These are phyloP conservation scores for Paramormyrops kingsleyae DNA, from an alignment of 2,113 vertebrate species.

Conservation along the genomic window DNA sequence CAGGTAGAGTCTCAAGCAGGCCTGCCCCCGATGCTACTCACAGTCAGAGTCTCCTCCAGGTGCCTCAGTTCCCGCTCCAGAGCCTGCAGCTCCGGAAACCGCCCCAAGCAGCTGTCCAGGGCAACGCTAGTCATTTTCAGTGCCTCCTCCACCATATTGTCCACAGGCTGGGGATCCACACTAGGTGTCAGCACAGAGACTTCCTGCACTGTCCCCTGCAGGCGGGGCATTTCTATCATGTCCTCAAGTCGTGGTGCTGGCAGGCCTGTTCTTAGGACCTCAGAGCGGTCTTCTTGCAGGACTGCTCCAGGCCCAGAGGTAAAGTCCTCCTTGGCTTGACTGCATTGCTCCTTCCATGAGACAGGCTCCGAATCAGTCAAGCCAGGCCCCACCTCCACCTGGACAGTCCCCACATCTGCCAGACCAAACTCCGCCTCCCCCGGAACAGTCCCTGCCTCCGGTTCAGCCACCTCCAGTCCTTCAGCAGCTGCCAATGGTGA, in stretches of 20 bases:
- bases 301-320: slow-evolving; percentile 13
- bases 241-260: slow-evolving; percentile 15
- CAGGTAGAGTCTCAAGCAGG: neutral
- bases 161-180: neutral
- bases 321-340: neutral
- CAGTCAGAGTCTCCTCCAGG: slow-evolving; percentile 81
- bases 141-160: slow-evolving; percentile 67
- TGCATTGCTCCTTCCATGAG: neutral
- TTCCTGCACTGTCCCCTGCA: slow-evolving; percentile 36
- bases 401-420: neutral
- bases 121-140: slow-evolving; percentile 67
- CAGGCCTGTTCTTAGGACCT: neutral
- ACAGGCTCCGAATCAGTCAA: neutral
- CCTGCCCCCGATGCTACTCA: slow-evolving; percentile 48
- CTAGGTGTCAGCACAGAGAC: slow-evolving; percentile 32
- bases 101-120: slow-evolving; percentile 86
- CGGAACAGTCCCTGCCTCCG: neutral
- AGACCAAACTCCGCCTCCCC: neutral
- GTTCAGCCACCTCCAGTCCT: neutral
- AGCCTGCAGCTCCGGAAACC: slow-evolving; percentile 83
- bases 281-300: slow-evolving; percentile 9
- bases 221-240: slow-evolving; percentile 21
- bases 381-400: neutral
- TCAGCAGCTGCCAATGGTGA: neutral
- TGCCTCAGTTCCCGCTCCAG: slow-evolving; percentile 80